Evolutionary conservation across 2,888 invertebrate genomes (phyloP).

Genomic region (Neria commutata): DNA sequence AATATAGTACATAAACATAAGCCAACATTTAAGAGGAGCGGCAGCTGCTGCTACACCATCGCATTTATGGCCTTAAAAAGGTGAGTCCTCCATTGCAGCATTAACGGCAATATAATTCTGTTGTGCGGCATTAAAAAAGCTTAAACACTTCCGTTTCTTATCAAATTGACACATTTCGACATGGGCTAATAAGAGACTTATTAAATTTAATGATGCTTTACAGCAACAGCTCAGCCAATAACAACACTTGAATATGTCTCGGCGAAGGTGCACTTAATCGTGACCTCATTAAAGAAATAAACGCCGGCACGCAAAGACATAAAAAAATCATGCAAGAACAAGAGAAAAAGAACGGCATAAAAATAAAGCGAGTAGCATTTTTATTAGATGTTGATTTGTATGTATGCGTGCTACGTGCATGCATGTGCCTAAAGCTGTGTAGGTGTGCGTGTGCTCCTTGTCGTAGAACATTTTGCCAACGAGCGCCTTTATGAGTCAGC

Average conservation of each 20-base stretch:
- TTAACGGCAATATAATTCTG: background rate
- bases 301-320: conserved; percentile 23
- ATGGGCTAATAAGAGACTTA: conserved; percentile 1
- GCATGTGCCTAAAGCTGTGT: background rate
- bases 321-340: background rate
- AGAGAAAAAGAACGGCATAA: background rate
- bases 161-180: conserved; percentile 12
- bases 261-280: conserved; percentile 41
- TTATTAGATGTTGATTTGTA: background rate
- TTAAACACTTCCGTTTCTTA: background rate
- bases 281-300: conserved; percentile 46
- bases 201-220: conserved; percentile 5
- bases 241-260: background rate
- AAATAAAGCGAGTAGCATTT: background rate
- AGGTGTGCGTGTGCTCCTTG: background rate
- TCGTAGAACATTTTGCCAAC: too few relatives aligned
- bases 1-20: too few relatives aligned
- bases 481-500: too few relatives aligned
- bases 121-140: background rate
- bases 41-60: background rate
- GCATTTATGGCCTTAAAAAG: background rate
- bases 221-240: background rate
- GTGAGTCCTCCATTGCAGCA: background rate
- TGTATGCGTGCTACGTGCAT: background rate
- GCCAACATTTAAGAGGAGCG: background rate